A percentile compares a stretch with the other conserved stretches of the same genome.
Conservation (phyloP, 2,888 invertebrate species). For the Diaprepes abbreviatus region DNA sequence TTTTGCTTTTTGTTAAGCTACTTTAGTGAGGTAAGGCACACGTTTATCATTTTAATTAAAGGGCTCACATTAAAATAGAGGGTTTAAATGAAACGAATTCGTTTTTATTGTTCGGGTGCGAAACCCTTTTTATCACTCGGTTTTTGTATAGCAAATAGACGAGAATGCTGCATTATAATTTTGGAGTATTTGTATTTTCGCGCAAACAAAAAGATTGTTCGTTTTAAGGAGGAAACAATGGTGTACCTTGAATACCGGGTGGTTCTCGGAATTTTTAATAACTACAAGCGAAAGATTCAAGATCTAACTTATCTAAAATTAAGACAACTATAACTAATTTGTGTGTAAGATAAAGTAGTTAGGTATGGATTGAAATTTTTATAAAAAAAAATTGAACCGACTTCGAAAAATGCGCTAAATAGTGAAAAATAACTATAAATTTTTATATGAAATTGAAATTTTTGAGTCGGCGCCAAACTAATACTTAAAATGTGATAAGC, state of each 20-base stretch:
- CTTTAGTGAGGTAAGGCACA: slow-evolving; percentile 51
- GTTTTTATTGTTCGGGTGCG: slow-evolving; percentile 50
- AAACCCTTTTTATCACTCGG: slow-evolving; percentile 25
- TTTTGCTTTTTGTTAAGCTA: slow-evolving; percentile 48
- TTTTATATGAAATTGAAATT: too few species aligned
- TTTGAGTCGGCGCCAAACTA: too few species aligned
- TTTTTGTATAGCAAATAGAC: slow-evolving; percentile 18
- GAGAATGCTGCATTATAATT: slow-evolving; percentile 18
- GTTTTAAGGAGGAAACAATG: neutral
- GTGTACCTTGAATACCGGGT: neutral
- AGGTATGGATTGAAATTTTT: too few species aligned
- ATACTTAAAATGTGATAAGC: too few species aligned
- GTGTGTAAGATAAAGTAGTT: too few species aligned
- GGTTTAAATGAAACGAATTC: slow-evolving; percentile 53
- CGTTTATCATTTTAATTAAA: slow-evolving; percentile 58
- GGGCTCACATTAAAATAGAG: slow-evolving; percentile 51
- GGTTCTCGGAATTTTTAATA: neutral
- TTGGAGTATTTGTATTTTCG: slow-evolving; percentile 25
- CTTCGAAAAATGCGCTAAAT: too few species aligned
- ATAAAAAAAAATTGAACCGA: too few species aligned
- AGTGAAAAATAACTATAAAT: too few species aligned
- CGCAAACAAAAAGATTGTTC: slow-evolving; percentile 1
- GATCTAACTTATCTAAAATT: too few species aligned
- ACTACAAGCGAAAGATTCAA: too few species aligned
- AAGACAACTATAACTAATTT: too few species aligned